Evolutionary conservation across 2,113 vertebrate genomes (phyloP), one percentile per base, ranked within the genome.

Genomic region (Gila orcuttii): DNA sequence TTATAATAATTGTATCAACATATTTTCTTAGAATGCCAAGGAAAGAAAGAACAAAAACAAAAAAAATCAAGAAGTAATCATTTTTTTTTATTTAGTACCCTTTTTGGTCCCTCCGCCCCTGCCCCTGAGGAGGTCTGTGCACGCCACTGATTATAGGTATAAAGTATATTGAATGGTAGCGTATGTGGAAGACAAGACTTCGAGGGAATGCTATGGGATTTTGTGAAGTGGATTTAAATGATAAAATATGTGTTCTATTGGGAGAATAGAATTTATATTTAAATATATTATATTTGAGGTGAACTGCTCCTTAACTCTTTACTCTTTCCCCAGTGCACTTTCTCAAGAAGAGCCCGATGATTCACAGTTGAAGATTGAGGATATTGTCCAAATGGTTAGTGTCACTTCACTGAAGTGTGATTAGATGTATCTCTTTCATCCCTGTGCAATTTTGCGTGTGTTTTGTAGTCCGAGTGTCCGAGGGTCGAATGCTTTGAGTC

Each of bases 291-390:
- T 28, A 28, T 66, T 31, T 28, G 15, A 66, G 12, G 8, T 66
- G 5, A 66, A 15, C 62, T 66, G 11, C 10, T 76, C 23, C 0
- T 76, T 76, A 28, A 25, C 4, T 76, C 17, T 55, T 42, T 42
- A 42, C 6, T 42, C 39, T 42, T 55, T 33, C 75, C 25, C 3
- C 91, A 99, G 98, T 91, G 96, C 95, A 47, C 95, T 99, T 93
- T 97, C 96, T 90, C 97, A 97, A 90, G 98, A 99, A 79, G 98
- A 99, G 89, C 96, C 96, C 86, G 97, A 99, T 81, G 97, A 99
- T 84, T 91, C 93, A 21, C 97, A 98, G 86, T 92, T 99, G 76
- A 97, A 95, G 93, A 96, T 98, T 80, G 97, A 98, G 85, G 97
- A 97, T 86, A 96, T 99, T 4, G 91, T 97, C 85, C 96, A 97